These are phyloP conservation scores for Forbesichthys agassizii DNA, from an alignment of 2,113 vertebrate genomes.

Conservation along the genomic window DNA sequence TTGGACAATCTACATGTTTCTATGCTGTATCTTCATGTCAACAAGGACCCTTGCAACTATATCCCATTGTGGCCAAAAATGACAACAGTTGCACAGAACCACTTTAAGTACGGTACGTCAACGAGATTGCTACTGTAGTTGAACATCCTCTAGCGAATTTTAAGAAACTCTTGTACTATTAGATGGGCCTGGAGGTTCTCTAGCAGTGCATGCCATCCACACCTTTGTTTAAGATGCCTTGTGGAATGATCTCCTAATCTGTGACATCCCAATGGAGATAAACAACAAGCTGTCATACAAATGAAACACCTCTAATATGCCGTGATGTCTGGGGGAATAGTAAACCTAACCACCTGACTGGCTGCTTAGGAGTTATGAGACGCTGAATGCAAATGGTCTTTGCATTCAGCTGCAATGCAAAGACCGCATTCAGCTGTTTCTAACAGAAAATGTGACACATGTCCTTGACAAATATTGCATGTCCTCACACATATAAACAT, in stretches of 20 bases:
- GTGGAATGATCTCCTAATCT: slow-evolving; percentile 26
- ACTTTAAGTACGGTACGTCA: no score
- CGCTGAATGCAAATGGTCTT: slow-evolving; percentile 34
- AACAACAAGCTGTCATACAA: slow-evolving; percentile 40
- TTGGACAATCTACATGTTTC: no score
- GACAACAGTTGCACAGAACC: no score
- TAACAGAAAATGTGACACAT: slow-evolving; percentile 19
- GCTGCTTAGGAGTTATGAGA: slow-evolving; percentile 36
- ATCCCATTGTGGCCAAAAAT: no score
- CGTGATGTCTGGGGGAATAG: slow-evolving; percentile 43
- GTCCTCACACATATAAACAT: slow-evolving; percentile 38
- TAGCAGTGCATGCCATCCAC: not conserved
- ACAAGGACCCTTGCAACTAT: no score
- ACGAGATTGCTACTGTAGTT: no score
- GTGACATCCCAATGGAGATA: slow-evolving; percentile 42
- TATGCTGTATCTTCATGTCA: no score
- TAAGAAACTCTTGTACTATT: not conserved
- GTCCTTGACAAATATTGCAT: slow-evolving; percentile 22
- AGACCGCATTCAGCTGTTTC: slow-evolving; percentile 9
- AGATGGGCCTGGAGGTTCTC: not conserved
- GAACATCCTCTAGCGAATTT: no score
- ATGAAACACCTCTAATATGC: slow-evolving; percentile 58
- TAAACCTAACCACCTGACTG: slow-evolving; percentile 37
- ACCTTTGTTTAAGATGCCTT: slow-evolving; percentile 19
- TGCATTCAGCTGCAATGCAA: slow-evolving; percentile 1